Base-by-base conservation (phyloP, 1,140 invertebrate species). In the Pachypsylla venusta region DNA sequence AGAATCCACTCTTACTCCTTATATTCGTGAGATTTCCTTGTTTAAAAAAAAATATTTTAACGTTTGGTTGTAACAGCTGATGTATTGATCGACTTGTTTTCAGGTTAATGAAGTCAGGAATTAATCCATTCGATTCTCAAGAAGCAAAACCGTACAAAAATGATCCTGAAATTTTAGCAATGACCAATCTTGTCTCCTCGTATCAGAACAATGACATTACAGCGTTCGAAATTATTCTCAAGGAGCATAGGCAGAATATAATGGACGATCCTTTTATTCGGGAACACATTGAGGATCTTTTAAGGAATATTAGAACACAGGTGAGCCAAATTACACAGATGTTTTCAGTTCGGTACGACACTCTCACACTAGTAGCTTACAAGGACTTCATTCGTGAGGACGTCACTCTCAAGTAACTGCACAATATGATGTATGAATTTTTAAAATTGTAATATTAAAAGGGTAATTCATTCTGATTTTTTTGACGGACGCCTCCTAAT, bases 71-170 rank as follows among this genome's bases (percentile, higher is more conserved):
- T n/a, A n/a, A n/a, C n/a, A n/a, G n/a, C n/a, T n/a, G n/a, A n/a
- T n/a, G n/a, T n/a, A n/a, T n/a, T n/a, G n/a, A n/a, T n/a, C n/a
- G n/a, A n/a, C n/a, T n/a, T n/a, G n/a, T 68, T 67, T 70, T 26
- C 67, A 93, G 89, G 89, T 76, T 96, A 58, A 96, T 96, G 93
- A 96, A 96, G 73, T 98, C 95, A n/a, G 94, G 92, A 20, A 99
- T 99, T 59, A 99, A 99, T 77, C 97, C 97, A 3, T 99, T 99
- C 74, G 96, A 99, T 75, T 98, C 93, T 1, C 96, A 99, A 80
- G 97, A 99, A 79, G 96, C 96, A 0, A 99, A 99, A 71, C 94
- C 97, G 0, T 99, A 99, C 69, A 98, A 98, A 75, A 98, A 98
- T 73, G 95, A 99, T 76, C 92, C 94, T 3, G 96, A 99, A 77